Evolutionary conservation across 2,113 vertebrate genomes (phyloP), one percentile per base, ranked within the genome.

Genomic region (Noctilio leporinus): DNA sequence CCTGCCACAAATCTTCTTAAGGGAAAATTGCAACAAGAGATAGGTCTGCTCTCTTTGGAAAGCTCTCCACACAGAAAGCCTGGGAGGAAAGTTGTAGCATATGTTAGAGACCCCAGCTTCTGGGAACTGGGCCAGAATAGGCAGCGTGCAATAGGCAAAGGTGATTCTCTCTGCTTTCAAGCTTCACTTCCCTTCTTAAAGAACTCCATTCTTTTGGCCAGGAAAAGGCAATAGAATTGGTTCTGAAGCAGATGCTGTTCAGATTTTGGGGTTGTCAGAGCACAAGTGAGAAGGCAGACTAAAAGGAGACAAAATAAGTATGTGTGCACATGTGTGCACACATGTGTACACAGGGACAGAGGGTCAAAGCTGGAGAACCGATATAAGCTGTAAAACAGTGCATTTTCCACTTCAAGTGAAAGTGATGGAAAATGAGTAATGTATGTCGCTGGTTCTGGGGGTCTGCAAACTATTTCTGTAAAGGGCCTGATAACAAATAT

Each of bases 11-110:
- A 43, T n/a, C 28, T 94, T 89, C 65, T 49, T 93, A 62, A 88
- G 51, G 86, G 85, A 96, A 94, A 94, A 77, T 59, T 81, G 24
- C 40, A 70, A 75, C 33, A 94, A 91, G 82, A 91, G 85, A 53
- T 95, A 88, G 72, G 35, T 91, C 76, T 85, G 38, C 91, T 95
- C 47, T 40, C 69, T 92, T 87, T 94, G 92, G 57, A 95, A 91
- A 76, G 49, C 59, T 96, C 26, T 78, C 20, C 24, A 64, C 81
- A 69, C 14, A 65, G 40, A 89, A 82, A 75, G 10, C 45, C 65
- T 75, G 67, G 76, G 67, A 94, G 77, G 40, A 75, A 96, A 96
- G 62, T 62, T 78, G 88, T 55, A 80, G 78, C 83, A 76, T 91
- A 86, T 95, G 95, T 89, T 93, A 26, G 47, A 90, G 62, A 85